Base-by-base conservation (phyloP, 2,888 invertebrate genomes). In the Chrysolina oricalcia region DNA sequence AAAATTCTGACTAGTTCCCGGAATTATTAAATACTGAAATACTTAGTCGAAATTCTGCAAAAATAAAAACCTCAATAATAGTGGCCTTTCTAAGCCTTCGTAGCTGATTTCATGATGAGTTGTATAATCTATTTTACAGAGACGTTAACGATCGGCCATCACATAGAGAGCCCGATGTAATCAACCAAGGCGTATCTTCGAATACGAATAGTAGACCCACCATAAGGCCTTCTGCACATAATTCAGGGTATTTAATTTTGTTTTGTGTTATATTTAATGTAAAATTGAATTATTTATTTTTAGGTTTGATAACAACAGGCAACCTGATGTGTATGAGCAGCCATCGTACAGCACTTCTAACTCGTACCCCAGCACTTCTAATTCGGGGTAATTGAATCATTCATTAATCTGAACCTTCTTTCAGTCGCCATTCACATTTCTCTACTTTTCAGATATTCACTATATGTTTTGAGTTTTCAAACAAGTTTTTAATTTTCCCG, bases 71-170 rank as follows among this genome's bases (percentile, higher is more conserved):
- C n/a, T n/a, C n/a, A n/a, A n/a, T n/a, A n/a, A n/a, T n/a, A n/a
- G n/a, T n/a, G n/a, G n/a, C n/a, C n/a, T n/a, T n/a, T n/a, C n/a
- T n/a, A n/a, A n/a, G n/a, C n/a, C n/a, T n/a, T n/a, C n/a, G n/a
- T n/a, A n/a, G n/a, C n/a, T n/a, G n/a, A n/a, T n/a, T n/a, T n/a
- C n/a, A n/a, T n/a, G n/a, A n/a, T n/a, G n/a, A n/a, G n/a, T n/a
- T n/a, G n/a, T 64, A 41, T 40, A 46, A 43, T 41, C 48, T 48
- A 21, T 19, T 46, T 67, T 67, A 50, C 17, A 67, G 67, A 50
- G 48, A 67, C n/a, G 35, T 50, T 27, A 4, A 50, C 35, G 27
- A 53, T 50, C 67, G 27, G 15, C 67, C 67, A 13, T 41, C 43
- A 23, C 48, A 50, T 8, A 50, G n/a, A 48, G 23, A 43, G 21